Conservation (phyloP, 2,797 vertebrate genomes). For the Botia kubotai region DNA sequence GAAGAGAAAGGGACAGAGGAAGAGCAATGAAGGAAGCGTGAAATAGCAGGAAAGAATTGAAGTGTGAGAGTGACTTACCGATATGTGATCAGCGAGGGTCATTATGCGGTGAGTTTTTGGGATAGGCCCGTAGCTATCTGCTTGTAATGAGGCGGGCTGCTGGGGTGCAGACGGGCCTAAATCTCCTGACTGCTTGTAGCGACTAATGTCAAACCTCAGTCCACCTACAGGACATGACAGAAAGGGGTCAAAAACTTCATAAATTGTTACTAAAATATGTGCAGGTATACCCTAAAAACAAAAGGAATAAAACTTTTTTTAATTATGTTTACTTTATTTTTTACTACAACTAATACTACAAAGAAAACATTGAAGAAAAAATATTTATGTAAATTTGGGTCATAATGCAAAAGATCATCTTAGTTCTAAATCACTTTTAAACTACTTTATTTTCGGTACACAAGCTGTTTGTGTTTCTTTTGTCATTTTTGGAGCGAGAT, state of each 20-base stretch:
- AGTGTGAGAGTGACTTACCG: slow-evolving; percentile 77
- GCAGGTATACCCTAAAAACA: background rate
- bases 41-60: background rate
- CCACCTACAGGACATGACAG: slow-evolving; percentile 75
- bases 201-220: slow-evolving; percentile 82
- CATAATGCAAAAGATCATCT: too few species aligned
- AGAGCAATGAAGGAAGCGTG: background rate
- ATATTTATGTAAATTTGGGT: too few species aligned
- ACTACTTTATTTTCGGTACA: too few species aligned
- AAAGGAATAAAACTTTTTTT: background rate
- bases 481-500: too few species aligned
- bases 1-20: background rate
- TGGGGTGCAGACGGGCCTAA: slow-evolving; percentile 76
- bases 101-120: slow-evolving; percentile 93
- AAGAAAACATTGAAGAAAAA: too few species aligned
- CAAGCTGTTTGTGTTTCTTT: too few species aligned
- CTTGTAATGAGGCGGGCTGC: slow-evolving; percentile 79
- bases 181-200: slow-evolving; percentile 84
- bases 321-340: too few species aligned
- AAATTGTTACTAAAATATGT: background rate
- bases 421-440: too few species aligned
- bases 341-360: too few species aligned
- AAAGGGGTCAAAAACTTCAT: slow-evolving; percentile 20
- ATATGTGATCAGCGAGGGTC: slow-evolving; percentile 98
- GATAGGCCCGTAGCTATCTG: slow-evolving; percentile 83